Percentiles rank a stretch among this genome's conserved stretches.
These are phyloP conservation scores for Poecilia velifera DNA, from an alignment of 2,797 vertebrate genomes.

Conservation along the genomic window DNA sequence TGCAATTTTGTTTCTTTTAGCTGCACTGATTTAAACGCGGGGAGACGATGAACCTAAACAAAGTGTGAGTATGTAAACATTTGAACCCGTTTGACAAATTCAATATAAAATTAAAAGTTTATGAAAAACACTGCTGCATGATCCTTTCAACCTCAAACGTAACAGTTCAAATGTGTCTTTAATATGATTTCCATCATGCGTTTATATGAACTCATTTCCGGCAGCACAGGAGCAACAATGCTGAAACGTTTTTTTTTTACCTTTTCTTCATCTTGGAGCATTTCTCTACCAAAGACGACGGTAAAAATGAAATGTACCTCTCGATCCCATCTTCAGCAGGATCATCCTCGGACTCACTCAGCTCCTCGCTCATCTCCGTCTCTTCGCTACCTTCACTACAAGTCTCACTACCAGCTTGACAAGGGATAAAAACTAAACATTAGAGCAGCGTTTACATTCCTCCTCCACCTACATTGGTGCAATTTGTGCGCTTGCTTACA, in stretches of 20 bases:
- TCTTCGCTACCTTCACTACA: slow-evolving; percentile 77
- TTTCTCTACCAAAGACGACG: neutral
- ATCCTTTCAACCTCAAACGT: neutral
- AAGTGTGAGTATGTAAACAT: neutral
- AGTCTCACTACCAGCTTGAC: slow-evolving; percentile 64
- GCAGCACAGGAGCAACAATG: neutral
- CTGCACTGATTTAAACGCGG: neutral
- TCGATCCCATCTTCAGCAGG: slow-evolving; percentile 43
- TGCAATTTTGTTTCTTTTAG: neutral
- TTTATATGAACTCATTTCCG: neutral
- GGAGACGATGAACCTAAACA: neutral
- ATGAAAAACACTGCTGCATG: neutral
- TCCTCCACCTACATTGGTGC: neutral
- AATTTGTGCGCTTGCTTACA: slow-evolving; percentile 43
- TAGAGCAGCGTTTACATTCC: neutral
- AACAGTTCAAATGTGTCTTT: neutral
- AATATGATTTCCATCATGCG: neutral
- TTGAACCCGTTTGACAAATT: neutral
- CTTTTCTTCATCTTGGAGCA: neutral
- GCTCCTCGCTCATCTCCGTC: slow-evolving; percentile 78
- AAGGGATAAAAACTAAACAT: slow-evolving; percentile 30
- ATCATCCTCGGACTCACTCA: slow-evolving; percentile 86
- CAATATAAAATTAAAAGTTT: neutral
- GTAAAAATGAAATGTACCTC: slow-evolving; percentile 44
- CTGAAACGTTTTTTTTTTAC: neutral